A percentile compares a stretch with the other conserved stretches of the same genome.
phyloP scores from a whole-genome alignment of 2,113 vertebrate species.

The Tauraco erythrolophus region DNA sequence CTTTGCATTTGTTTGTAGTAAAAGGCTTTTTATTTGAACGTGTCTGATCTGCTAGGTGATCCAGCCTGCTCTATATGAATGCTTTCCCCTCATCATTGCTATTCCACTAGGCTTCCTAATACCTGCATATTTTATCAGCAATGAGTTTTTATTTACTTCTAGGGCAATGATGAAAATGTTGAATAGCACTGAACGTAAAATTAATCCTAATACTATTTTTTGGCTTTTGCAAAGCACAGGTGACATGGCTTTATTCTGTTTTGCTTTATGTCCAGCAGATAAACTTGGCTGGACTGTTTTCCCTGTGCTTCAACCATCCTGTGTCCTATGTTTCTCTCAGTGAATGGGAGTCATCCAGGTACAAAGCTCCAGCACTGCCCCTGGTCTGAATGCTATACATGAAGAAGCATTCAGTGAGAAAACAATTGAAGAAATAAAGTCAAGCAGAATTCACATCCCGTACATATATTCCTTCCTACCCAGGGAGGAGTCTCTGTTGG shows the following conservation, averaged over 20 bases:
- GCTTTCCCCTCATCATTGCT: background rate
- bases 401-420: background rate
- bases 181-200: background rate
- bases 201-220: background rate
- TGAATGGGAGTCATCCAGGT: background rate
- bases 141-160: background rate
- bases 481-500: background rate
- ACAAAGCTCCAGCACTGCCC: background rate
- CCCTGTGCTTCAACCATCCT: background rate
- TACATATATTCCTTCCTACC: background rate
- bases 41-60: background rate
- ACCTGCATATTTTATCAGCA: background rate
- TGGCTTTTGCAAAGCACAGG: background rate
- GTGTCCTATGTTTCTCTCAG: background rate
- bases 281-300: background rate
- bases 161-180: background rate
- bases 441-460: background rate
- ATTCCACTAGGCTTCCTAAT: background rate
- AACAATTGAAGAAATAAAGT: background rate
- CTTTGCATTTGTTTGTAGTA: constrained; percentile 35
- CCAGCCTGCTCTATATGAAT: background rate
- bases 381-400: background rate
- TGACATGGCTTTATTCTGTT: background rate
- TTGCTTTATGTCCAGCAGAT: background rate
- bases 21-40: background rate